Evolutionary conservation across 2,888 invertebrate genomes (phyloP), one percentile per base, ranked within the genome.

Genomic region (Ochropleura leucogaster): DNA sequence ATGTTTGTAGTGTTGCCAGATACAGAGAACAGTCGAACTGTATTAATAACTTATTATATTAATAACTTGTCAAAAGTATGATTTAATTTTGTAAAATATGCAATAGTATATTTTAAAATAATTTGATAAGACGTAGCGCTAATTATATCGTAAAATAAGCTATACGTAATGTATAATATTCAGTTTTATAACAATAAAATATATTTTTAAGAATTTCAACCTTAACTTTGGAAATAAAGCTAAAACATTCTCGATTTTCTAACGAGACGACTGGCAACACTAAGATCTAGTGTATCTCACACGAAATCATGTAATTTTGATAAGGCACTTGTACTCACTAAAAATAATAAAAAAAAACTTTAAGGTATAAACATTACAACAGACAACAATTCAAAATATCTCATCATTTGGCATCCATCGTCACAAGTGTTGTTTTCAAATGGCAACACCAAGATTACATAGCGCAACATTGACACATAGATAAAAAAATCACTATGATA

Each of bases 361-460:
- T 80, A 83, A 79, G 84, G 74, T 85, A 83, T 87, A 89, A 86
- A 87, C 79, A 87, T 88, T 90, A 92, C 89, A 92, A 92, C 89
- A 92, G 90, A 89, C 88, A 90, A 92, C 89, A 91, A 84, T 85
- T 88, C 86, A 90, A 90, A 90, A 91, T 90, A 88, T 89, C 83
- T 88, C 87, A 90, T 86, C 79, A 91, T 95, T 95, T 95, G 94
- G 95, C 95, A 94, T 92, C 91, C 90, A 89, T 90, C 86, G 88
- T 91, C 90, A 91, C 91, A 87, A 88, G 86, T 85, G 86, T 85
- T 87, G 83, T 80, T 79, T 83, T 72, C 59, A 77, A 86, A 94
- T 93, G 93, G 93, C 94, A 93, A 93, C 93, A 90, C 87, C 88
- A 88, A 87, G 75, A 93, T 93, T 91, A 92, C 92, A 90, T 74